phyloP scores from a whole-genome alignment of 2,888 invertebrate genomes.

The Chironomus tentans region DNA sequence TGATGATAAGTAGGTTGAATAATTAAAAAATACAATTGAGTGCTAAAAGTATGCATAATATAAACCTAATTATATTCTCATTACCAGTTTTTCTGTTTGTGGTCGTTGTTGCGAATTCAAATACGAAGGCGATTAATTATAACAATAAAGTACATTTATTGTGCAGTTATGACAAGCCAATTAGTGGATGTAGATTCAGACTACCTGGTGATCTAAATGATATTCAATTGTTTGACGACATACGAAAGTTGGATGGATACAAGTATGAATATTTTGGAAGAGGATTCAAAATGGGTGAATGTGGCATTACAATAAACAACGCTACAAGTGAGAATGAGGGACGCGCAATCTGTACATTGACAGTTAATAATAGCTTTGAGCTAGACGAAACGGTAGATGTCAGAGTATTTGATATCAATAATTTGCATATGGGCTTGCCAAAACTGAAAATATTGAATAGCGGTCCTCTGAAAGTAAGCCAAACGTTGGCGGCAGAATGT shows the following conservation, averaged over 20 bases:
- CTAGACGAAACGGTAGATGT: not conserved
- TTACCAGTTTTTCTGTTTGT: too few relatives aligned
- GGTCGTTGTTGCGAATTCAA: too few relatives aligned
- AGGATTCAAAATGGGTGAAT: not conserved
- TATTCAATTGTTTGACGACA: not conserved
- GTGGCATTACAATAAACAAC: not conserved
- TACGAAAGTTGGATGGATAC: not conserved
- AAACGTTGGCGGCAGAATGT: not conserved
- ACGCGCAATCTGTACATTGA: not conserved
- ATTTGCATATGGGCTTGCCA: not conserved
- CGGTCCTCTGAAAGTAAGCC: not conserved
- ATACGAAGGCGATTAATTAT: too few relatives aligned
- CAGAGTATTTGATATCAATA: not conserved
- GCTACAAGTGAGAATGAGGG: not conserved
- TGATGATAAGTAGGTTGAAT: too few relatives aligned
- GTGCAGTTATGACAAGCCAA: not conserved
- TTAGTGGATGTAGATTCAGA: not conserved
- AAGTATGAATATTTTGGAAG: not conserved
- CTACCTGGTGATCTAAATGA: not conserved
- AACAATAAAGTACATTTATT: not conserved
- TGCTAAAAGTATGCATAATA: too few relatives aligned
- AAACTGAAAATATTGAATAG: not conserved
- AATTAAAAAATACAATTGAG: too few relatives aligned
- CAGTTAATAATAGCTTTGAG: not conserved
- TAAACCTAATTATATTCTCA: too few relatives aligned